Evolutionary conservation across 2,888 invertebrate genomes (phyloP), one percentile per base, ranked within the genome.

Genomic region (Phrixothrix hirtus): DNA sequence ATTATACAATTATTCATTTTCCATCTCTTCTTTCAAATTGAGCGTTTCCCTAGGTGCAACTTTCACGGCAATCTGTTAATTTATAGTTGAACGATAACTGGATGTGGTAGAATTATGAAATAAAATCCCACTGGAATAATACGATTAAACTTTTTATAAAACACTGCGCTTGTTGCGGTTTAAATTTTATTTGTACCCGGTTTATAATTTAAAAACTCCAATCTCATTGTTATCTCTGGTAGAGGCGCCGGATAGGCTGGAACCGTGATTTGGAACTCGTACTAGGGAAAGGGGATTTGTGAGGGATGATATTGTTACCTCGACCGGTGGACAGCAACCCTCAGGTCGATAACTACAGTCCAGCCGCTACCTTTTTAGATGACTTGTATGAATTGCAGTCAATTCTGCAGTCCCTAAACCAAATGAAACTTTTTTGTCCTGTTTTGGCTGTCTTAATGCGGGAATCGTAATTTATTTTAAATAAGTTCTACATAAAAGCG

Each of bases 281-380:
- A 35, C 39, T 46, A 52, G 55, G 49, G 49, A 56, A 59, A 47
- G 57, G 56, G 44, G 58, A 55, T 43, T 58, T 55, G 59, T 59
- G 63, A 63, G 62, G 59, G 65, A 69, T 69, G 69, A 69, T 71
- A 69, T 71, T 68, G 68, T 69, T 69, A 70, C 70, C 69, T 70
- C 59, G 65, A 60, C 67, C 69, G 67, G 67, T 67, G 66, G 66
- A 61, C 64, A 63, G 64, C 59, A 58, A 58, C 53, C 55, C 51
- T 53, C 60, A 61, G 63, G 63, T 64, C 62, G 66, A 64, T 67
- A 65, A 64, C n/a, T n/a, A n/a, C 64, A 62, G 59, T 58, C 57
- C 61, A 59, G 60, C 57, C 55, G 51, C 44, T 51, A 51, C 51
- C 51, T 45, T 52, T 45, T 46, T 57, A 48, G 41, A 46, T 46